Evolutionary conservation across 2,797 vertebrate genomes (phyloP), one percentile per base, ranked within the genome.

Genomic region (Helicolenus hilgendorfi): DNA sequence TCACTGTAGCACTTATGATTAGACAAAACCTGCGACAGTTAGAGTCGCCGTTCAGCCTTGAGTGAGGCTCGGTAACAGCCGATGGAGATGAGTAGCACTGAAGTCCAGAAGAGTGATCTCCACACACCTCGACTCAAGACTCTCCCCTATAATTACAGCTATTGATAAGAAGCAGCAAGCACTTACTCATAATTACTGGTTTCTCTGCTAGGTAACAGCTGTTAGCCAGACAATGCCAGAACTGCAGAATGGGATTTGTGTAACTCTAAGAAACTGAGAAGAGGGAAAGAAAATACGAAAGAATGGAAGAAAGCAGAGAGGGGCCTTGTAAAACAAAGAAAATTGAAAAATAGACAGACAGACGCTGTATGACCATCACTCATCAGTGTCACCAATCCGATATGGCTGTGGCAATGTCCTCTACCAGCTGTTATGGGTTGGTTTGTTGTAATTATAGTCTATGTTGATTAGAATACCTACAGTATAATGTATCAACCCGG

Each of bases 91-190:
- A 89, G 80, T 79, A 81, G 77, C 36, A 36, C 63, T 72, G 62
- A 27, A 53, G 72, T 78, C 77, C 86, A 91, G 82, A 89, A 73
- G 77, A 84, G 86, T 83, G 77, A 92, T 94, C 94, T 92, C 67
- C 83, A 84, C 83, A 76, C 60, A 88, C 80, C 1, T 1, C 31
- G 2, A 80, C 82, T 90, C 79, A 86, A 76, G 67, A 75, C 85
- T 84, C 68, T 89, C 83, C 89, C 53, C 86, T 92, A 71, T 95
- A 95, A 96, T 97, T 96, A 94, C 85, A 89, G 87, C 87, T 92
- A 96, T 94, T 96, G 95, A 97, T 95, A 93, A 97, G 89, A 91
- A 86, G 93, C 93, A 91, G 91, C 87, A 90, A 94, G 87, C 92
- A 95, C 94, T 96, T 95, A 85, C 60, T 81, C 89, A 91, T 94